These are phyloP conservation scores for Sicus ferrugineus DNA, from an alignment of 2,888 invertebrate genomes.

Conservation along the genomic window DNA sequence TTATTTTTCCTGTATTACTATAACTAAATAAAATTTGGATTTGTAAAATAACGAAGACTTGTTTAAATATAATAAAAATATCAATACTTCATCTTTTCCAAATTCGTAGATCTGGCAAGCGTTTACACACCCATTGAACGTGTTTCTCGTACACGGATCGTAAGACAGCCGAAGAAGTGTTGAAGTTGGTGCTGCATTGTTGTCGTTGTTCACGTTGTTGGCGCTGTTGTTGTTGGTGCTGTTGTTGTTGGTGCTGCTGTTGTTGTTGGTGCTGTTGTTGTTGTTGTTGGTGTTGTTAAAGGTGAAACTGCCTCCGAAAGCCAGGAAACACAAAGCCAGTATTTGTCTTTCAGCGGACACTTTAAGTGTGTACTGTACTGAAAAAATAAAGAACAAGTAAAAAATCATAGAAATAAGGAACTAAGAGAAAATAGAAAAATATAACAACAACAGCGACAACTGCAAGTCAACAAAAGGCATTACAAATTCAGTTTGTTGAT, in stretches of 20 bases:
- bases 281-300: no score
- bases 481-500: not conserved
- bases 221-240: not conserved
- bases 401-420: not conserved
- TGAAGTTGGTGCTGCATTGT: no score
- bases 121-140: no score
- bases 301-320: not conserved
- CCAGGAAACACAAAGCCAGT: not conserved
- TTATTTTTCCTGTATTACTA: no score
- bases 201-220: constrained; percentile 1
- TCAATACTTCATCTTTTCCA: no score
- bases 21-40: no score
- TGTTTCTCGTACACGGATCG: no score
- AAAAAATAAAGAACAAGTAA: not conserved
- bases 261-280: not conserved
- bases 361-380: constrained; percentile 11
- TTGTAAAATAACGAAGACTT: no score
- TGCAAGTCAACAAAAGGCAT: no score
- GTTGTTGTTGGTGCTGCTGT: not conserved
- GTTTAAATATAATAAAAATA: no score
- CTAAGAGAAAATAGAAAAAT: not conserved
- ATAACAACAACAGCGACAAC: not conserved
- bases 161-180: no score
- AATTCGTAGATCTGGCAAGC: no score
- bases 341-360: constrained; percentile 7